Evolutionary conservation across 2,888 invertebrate species (phyloP).

Genomic region (Himalopsyche kuldschensis): DNA sequence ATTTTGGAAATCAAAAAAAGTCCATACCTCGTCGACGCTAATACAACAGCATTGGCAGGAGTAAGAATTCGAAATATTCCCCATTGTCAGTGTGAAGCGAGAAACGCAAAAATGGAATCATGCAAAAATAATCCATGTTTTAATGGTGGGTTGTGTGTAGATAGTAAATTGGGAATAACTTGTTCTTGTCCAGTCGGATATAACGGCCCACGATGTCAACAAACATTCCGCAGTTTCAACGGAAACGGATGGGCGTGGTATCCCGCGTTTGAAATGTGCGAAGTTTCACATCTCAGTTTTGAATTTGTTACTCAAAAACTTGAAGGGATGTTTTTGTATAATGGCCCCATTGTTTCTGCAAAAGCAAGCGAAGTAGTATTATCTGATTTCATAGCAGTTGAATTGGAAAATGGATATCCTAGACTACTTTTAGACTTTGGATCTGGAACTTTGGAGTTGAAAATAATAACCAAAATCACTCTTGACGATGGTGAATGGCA

Average conservation of each 20-base stretch:
- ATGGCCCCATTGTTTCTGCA: conserved; percentile 94
- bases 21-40: conserved; percentile 97
- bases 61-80: conserved; percentile 90
- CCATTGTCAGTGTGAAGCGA: conserved; percentile 92
- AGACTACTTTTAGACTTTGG: conserved; percentile 91
- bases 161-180: conserved; percentile 82
- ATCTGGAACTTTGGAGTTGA: conserved; percentile 84
- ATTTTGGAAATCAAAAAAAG: conserved; percentile 83
- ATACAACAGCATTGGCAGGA: conserved; percentile 94
- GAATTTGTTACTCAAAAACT: conserved; percentile 92
- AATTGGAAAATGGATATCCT: conserved; percentile 89
- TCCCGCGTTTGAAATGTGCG: conserved; percentile 94
- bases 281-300: conserved; percentile 90
- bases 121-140: conserved; percentile 90
- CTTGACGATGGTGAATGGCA: conserved; percentile 98
- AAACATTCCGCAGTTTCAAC: conserved; percentile 90
- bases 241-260: conserved; percentile 99
- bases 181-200: conserved; percentile 93
- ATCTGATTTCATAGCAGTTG: conserved; percentile 92
- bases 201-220: conserved; percentile 95
- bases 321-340: conserved; percentile 91
- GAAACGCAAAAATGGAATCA: conserved; percentile 85
- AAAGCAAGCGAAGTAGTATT: conserved; percentile 86
- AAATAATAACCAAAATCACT: conserved; percentile 81
- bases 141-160: conserved; percentile 94